Conservation (phyloP, 2,797 vertebrate species). For the Poeciliopsis paucimaculata region DNA sequence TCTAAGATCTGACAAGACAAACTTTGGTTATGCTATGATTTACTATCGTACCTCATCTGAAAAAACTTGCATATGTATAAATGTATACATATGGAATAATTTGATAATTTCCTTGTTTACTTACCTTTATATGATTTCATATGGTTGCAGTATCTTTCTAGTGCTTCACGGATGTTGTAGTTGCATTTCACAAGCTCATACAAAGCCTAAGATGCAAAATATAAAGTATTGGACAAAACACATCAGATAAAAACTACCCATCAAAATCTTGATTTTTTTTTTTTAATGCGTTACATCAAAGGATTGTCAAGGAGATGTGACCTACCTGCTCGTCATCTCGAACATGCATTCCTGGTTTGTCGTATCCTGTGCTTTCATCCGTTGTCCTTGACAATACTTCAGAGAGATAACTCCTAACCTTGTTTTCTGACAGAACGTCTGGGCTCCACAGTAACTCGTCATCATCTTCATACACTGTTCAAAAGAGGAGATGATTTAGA, state of each 20-base stretch:
- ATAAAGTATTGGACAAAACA: not conserved
- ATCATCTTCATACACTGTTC: constrained; percentile 90
- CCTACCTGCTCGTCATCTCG: constrained; percentile 93
- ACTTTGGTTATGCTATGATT: not conserved
- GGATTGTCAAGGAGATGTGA: constrained; percentile 8
- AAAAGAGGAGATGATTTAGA: constrained; percentile 17
- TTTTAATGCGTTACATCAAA: not conserved
- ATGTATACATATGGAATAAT: not conserved
- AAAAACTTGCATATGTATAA: not conserved
- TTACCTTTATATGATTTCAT: constrained; percentile 90
- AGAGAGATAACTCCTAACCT: constrained; percentile 90
- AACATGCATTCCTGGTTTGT: constrained; percentile 83
- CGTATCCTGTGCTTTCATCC: constrained; percentile 81
- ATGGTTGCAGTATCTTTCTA: constrained; percentile 88
- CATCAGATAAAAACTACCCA: not conserved
- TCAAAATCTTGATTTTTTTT: not conserved
- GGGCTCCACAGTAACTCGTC: constrained; percentile 96
- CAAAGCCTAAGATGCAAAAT: constrained; percentile 83
- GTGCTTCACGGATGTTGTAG: constrained; percentile 90
- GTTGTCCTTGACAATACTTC: constrained; percentile 85
- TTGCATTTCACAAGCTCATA: constrained; percentile 92
- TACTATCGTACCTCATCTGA: not conserved
- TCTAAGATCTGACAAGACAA: not conserved
- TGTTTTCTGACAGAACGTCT: constrained; percentile 86
- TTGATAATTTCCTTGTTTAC: constrained; percentile 19